Evolutionary conservation across 2,113 vertebrate species (phyloP).

Genomic region (Tapirus terrestris): DNA sequence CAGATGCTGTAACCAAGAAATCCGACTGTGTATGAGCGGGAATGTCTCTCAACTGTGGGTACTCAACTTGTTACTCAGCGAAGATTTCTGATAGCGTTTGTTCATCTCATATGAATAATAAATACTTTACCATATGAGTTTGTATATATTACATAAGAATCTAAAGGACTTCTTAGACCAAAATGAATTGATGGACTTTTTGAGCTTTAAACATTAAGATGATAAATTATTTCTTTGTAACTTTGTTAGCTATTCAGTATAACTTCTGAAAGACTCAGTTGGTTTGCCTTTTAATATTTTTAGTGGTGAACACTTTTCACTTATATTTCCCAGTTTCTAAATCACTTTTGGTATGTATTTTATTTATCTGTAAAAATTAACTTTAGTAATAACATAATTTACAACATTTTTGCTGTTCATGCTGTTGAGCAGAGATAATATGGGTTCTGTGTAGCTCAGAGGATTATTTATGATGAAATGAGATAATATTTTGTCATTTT

Average conservation of each 20-base stretch:
- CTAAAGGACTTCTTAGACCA: neutral
- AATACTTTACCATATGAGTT: slow-evolving; percentile 36
- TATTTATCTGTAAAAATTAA: slow-evolving; percentile 1
- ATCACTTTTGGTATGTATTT: neutral
- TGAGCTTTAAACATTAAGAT: neutral
- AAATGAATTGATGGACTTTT: neutral
- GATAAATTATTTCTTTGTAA: neutral
- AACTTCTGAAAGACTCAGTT: neutral
- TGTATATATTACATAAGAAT: neutral
- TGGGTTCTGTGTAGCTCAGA: neutral
- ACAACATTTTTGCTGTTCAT: neutral
- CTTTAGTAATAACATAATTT: neutral
- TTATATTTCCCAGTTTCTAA: neutral
- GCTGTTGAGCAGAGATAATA: neutral
- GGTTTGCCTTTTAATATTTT: neutral
- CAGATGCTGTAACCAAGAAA: slow-evolving; percentile 21
- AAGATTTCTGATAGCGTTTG: neutral
- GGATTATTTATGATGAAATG: neutral
- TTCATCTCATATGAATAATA: slow-evolving; percentile 55
- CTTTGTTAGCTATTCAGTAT: neutral
- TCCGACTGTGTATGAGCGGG: neutral
- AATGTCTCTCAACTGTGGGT: neutral
- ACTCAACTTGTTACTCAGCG: neutral
- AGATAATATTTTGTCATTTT: neutral
- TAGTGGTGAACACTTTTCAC: neutral